Base-by-base conservation (phyloP, 2,888 invertebrate genomes). In the Dasysyrphus tricinctus region DNA sequence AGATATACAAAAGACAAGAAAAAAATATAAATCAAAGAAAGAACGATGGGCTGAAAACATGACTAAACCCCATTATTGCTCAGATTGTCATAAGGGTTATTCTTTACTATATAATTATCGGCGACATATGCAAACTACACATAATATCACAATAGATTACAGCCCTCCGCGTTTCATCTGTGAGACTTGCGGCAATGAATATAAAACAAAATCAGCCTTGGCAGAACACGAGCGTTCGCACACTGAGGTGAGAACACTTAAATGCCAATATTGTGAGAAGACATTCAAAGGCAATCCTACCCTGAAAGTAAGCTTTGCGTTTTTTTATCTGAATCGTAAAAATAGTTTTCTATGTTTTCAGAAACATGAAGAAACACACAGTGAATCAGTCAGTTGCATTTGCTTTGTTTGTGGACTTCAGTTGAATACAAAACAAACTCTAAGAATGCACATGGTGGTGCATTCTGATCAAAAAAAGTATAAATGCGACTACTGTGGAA, bases 381-480 rank as follows among this genome's bases (percentile, higher is more conserved):
- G 91, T 78, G 90, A 91, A 2, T 91, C 91, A 61, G 24, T 24
- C 24, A 92, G 92, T 74, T 91, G 91, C 81, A 89, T 91, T 16
- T 92, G 91, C 34, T 90, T 90, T 2, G 90, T 90, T 72, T 92
- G 91, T 57, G 91, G 91, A 16, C 89, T 91, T 61, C 90, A 92
- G 59, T 57, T 92, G 5, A 92, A 91, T 56, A 92, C 91, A 1
- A 89, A 90, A 0, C 89, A 90, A 6, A 92, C 91, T 0, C 88
- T 92, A 0, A 91, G 90, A 70, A 91, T 91, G 11, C 91, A 92
- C 79, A 90, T 91, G 7, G 63, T 92, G 16, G 91, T 92, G 4
- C 91, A 92, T 88, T 91, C 92, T 3, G 91, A 92, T 74, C 89
- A 91, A 39, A 92, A 91, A 90, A 90, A 90, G 56, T 91, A 92